phyloP scores from a whole-genome alignment of 2,888 invertebrate species.

The Sphinx pinastri region DNA sequence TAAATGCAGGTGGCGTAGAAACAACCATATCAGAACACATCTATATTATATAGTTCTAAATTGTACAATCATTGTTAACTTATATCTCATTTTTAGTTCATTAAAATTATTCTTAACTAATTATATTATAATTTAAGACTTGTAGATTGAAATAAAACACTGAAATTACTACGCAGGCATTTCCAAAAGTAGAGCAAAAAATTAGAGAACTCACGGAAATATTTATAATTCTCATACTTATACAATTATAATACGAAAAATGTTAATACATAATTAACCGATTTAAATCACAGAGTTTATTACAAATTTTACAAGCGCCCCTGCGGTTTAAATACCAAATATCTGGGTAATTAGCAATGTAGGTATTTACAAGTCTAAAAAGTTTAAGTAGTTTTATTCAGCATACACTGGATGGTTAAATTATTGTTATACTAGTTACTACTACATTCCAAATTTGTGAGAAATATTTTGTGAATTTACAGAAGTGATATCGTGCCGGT shows the following conservation, averaged over 20 bases:
- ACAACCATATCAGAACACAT: too few species aligned
- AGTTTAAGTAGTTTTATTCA: background rate
- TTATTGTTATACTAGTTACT: background rate
- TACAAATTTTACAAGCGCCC: background rate
- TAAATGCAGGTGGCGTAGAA: too few species aligned
- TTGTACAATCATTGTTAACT: too few species aligned
- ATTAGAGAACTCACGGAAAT: background rate
- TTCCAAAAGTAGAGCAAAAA: background rate
- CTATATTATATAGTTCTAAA: too few species aligned
- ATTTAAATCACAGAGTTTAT: background rate
- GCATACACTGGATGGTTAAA: background rate
- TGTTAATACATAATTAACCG: background rate
- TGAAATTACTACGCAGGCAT: background rate
- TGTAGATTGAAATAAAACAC: background rate
- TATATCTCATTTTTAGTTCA: too few species aligned
- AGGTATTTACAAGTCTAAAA: background rate
- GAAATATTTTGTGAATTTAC: background rate
- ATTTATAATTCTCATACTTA: background rate
- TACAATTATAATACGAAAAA: background rate
- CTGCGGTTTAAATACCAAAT: constrained; percentile 3
- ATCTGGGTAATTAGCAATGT: background rate
- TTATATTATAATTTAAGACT: background rate
- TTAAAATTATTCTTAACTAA: background rate
- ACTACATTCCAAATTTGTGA: constrained; percentile 1
- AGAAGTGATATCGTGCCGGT: too few species aligned